A percentile compares a stretch with the other conserved stretches of the same genome.
phyloP scores from a whole-genome alignment of 2,888 invertebrate genomes.

The Noctua comes region DNA sequence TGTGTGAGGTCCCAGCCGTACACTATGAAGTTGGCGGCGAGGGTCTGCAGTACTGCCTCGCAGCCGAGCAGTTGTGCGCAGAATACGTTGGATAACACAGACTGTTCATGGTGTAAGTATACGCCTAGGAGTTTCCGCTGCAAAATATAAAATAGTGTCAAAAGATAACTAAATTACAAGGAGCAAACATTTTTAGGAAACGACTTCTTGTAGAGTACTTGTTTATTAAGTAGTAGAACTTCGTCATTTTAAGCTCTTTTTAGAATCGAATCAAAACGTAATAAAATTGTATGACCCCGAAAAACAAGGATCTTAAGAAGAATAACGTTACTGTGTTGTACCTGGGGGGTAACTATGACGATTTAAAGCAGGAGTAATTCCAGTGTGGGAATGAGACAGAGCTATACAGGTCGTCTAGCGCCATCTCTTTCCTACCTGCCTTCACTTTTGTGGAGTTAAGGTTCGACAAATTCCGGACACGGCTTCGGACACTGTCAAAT shows the following conservation, averaged over 20 bases:
- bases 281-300: too few species aligned
- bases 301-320: not conserved
- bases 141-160: not conserved
- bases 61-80: conserved; percentile 98
- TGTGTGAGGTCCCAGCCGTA: conserved; percentile 99
- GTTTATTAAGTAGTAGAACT: too few species aligned
- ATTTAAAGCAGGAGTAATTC: too few species aligned
- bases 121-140: conserved; percentile 97
- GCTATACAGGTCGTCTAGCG: too few species aligned
- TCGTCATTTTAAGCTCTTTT: too few species aligned
- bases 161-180: not conserved
- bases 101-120: conserved; percentile 98
- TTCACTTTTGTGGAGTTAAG: too few species aligned
- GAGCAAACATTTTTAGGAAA: not conserved
- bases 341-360: too few species aligned
- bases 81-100: conserved; percentile 98
- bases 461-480: not conserved
- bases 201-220: not conserved
- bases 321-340: not conserved
- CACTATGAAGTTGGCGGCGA: conserved; percentile 96
- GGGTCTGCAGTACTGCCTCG: conserved; percentile 96
- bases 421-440: too few species aligned
- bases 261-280: too few species aligned
- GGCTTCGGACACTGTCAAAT: not conserved
- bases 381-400: too few species aligned